phyloP scores from a whole-genome alignment of 2,113 vertebrate species.

The Gopherus flavomarginatus region DNA sequence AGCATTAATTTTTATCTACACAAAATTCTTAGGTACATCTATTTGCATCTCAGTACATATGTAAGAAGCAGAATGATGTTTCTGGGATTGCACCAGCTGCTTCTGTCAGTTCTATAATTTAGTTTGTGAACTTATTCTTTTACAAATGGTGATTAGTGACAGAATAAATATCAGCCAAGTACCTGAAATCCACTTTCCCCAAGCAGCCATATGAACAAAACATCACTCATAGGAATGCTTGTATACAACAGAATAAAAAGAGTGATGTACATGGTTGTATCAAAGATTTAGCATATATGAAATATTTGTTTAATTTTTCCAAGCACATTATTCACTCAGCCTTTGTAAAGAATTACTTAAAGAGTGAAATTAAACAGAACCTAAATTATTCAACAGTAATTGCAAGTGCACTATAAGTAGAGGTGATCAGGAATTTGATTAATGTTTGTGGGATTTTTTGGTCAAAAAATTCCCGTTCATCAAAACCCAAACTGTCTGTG shows the following conservation, averaged over 20 bases:
- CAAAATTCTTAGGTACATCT: constrained; percentile 1
- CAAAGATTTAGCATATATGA: not conserved
- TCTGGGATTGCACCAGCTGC: not conserved
- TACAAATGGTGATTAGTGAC: constrained; percentile 21
- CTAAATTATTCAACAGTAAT: not conserved
- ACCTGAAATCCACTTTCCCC: not conserved
- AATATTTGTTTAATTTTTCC: not conserved
- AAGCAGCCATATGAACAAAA: not conserved
- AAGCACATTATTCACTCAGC: not conserved
- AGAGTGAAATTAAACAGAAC: not conserved
- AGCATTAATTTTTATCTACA: constrained; percentile 18
- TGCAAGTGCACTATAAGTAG: not conserved
- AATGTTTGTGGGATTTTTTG: not conserved
- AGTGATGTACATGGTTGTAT: not conserved
- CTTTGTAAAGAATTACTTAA: not conserved
- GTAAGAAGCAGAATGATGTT: constrained; percentile 11
- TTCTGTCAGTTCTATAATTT: constrained; percentile 15
- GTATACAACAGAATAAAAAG: not conserved
- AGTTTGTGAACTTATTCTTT: constrained; percentile 46
- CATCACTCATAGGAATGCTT: not conserved
- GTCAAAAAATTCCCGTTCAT: not conserved
- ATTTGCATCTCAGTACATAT: constrained; percentile 13
- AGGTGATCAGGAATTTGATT: not conserved
- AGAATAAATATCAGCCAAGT: not conserved
- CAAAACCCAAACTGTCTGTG: not conserved